Conservation (phyloP, 2,113 vertebrate species). For the Cyanocitta stelleri region DNA sequence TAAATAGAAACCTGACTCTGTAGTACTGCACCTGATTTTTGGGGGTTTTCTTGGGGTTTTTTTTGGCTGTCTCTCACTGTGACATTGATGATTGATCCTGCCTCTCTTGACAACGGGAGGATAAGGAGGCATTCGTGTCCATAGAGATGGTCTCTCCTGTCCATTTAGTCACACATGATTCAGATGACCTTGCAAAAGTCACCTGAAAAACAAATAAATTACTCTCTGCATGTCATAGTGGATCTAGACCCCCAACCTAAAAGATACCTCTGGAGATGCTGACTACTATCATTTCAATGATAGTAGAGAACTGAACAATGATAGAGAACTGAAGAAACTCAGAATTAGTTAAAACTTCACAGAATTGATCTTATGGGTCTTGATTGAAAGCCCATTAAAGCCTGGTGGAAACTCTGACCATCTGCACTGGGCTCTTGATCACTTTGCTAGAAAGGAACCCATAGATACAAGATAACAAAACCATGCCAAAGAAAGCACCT, state of each 20-base stretch:
- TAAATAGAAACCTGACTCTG: slow-evolving; percentile 1
- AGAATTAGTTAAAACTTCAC: not conserved
- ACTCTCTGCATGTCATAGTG: not conserved
- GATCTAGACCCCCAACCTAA: not conserved
- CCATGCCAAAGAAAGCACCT: not conserved
- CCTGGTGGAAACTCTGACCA: not conserved
- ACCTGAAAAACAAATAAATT: slow-evolving; percentile 11
- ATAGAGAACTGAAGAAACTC: not conserved
- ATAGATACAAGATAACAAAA: not conserved
- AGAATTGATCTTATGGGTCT: not conserved
- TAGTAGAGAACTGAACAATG: no score
- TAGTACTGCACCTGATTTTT: not conserved
- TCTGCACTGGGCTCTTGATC: not conserved
- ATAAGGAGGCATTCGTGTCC: not conserved
- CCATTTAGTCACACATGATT: not conserved
- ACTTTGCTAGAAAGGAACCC: not conserved
- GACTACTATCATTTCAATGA: not conserved
- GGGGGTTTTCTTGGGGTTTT: not conserved
- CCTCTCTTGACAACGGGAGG: not conserved
- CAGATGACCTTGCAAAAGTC: not conserved
- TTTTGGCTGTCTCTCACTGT: not conserved
- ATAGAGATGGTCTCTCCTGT: not conserved
- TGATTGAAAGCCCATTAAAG: not conserved
- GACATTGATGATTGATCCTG: not conserved
- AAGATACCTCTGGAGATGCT: not conserved